Evolutionary conservation across 2,113 vertebrate genomes (phyloP), one percentile per base, ranked within the genome.

Genomic region (Plotosus lineatus): DNA sequence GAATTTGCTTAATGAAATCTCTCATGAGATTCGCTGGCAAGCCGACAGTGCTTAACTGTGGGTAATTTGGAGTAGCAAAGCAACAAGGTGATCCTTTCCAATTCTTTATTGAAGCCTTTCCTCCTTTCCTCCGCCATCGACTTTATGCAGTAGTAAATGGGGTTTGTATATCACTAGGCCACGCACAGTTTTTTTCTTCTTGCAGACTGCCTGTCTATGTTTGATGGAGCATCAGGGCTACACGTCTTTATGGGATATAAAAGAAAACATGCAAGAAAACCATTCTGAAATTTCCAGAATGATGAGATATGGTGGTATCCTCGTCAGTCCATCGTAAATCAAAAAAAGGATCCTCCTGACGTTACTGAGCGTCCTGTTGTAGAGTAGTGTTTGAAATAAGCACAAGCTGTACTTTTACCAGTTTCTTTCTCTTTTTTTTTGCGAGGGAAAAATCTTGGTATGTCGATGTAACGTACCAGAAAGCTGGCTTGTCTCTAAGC

Each of bases 1-100:
- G 12, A 65, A 63, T 38, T 12, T 46, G 58, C 44, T 36, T 9
- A 65, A 65, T 36, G 19, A 65, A 65, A 51, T 48, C 72, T 63
- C 26, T 77, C 48, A 46, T 36, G 51, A 51, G 72, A 75, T 33
- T 50, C 46, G 50, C 21, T 53, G 58, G 72, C n/a, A 68, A 26
- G 36, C 51, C 14, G 48, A 66, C 61, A 68, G 71, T 42, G 74
- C 28, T 79, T 79, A 80, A 69, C 58, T 68, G 65, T 65, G 38
- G 56, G 23, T 58, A 76, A 80, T 72, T 82, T 79, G 51, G 38
- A 77, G 55, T 36, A 56, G 68, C 61, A 82, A 90, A 82, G 90
- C 94, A 85, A 94, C 94, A 95, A 94, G 94, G 94, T 93, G 94
- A 94, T 94, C 93, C 90, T 92, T 90, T 88, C 91, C 83, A 38